These are phyloP conservation scores for Ceryle rudis DNA, from an alignment of 2,797 vertebrate species.

Conservation along the genomic window DNA sequence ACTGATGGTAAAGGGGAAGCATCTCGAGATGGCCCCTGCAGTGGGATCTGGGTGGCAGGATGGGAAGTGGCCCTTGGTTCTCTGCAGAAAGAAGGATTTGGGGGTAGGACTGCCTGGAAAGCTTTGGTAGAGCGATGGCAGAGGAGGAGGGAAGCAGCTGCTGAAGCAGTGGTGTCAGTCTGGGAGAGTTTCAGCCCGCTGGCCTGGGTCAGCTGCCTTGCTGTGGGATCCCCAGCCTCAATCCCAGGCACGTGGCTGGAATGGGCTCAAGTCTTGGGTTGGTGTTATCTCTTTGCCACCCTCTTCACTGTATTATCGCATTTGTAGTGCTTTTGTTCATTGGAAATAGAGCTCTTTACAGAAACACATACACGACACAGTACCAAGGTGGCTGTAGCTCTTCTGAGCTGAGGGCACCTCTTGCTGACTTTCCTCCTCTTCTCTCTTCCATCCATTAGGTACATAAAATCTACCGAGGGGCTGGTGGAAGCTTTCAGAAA, in stretches of 20 bases:
- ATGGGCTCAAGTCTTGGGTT: neutral
- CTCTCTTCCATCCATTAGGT: conserved; percentile 77
- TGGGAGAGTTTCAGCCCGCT: neutral
- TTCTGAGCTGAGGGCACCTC: neutral
- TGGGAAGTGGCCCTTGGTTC: neutral
- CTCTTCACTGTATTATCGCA: neutral
- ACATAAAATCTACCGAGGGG: conserved; percentile 90
- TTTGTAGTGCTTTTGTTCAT: neutral
- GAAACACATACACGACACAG: accelerated
- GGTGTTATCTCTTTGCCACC: neutral
- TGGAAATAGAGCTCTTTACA: neutral
- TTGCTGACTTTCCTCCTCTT: neutral
- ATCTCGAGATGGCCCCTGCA: neutral
- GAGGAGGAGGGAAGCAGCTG: neutral
- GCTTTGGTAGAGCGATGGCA: neutral
- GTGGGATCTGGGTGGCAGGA: neutral
- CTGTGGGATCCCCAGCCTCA: neutral
- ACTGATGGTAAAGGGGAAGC: neutral
- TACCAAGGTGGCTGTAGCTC: neutral
- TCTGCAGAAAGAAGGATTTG: neutral
- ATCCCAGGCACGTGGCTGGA: neutral
- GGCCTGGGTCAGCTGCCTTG: neutral
- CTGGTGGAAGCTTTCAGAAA: conserved; percentile 90
- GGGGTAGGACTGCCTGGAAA: neutral
- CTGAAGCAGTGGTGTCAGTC: neutral